phyloP scores from a whole-genome alignment of 2,113 vertebrate genomes.

The Lipophrys pholis region DNA sequence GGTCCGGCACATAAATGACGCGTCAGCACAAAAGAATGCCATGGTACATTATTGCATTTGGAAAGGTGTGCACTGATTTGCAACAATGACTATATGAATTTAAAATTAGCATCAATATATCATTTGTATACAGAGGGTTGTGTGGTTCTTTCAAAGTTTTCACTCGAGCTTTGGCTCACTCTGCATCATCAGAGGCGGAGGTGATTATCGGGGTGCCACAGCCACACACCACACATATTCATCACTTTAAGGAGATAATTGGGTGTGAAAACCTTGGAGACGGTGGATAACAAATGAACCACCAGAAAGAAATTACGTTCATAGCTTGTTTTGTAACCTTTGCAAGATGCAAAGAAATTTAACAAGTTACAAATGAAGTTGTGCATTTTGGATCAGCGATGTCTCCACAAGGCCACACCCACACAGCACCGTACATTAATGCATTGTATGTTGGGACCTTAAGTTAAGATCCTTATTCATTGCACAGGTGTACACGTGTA shows the following conservation, averaged over 20 bases:
- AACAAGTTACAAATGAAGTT: conserved; percentile 47
- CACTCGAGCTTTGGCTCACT: conserved; percentile 31
- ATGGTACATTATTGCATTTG: conserved; percentile 8
- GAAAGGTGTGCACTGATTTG: conserved; percentile 9
- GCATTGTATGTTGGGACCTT: not conserved
- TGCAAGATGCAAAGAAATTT: conserved; percentile 21
- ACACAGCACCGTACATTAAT: not conserved
- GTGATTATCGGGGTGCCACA: conserved; percentile 71
- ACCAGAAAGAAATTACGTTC: conserved; percentile 47
- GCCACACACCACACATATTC: conserved; percentile 58
- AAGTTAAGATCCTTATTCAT: no score
- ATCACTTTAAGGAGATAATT: conserved; percentile 76
- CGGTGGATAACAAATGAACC: conserved; percentile 60
- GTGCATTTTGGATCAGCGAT: conserved; percentile 8
- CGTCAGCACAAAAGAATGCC: not conserved
- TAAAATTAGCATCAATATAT: conserved; percentile 4
- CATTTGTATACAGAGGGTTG: conserved; percentile 26
- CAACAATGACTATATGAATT: conserved; percentile 22
- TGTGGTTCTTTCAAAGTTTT: conserved; percentile 47
- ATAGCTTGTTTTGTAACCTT: conserved; percentile 63
- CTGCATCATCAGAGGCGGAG: conserved; percentile 42
- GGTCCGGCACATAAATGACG: not conserved
- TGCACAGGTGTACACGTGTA: no score
- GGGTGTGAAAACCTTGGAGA: conserved; percentile 72
- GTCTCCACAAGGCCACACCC: not conserved